A percentile compares a stretch with the other conserved stretches of the same genome.
phyloP scores from a whole-genome alignment of 64 coral and sea anemone genomes.

The Orbicella faveolata region DNA sequence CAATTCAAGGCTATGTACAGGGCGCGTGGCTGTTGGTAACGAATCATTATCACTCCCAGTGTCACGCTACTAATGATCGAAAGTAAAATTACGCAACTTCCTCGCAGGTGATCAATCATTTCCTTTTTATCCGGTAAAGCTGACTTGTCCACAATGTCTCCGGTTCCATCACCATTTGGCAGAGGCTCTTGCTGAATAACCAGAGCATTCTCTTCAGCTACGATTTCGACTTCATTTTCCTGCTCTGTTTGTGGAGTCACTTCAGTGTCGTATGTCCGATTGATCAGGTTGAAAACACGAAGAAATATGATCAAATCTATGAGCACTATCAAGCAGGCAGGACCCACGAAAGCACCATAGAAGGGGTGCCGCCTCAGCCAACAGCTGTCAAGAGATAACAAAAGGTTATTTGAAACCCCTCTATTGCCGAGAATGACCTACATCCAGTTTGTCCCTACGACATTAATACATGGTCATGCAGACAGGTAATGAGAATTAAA shows the following conservation, averaged over 20 bases:
- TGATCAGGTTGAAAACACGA: conserved; percentile 60
- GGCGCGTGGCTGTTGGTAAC: conserved; percentile 30
- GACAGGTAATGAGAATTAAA: no score
- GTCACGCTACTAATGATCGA: conserved; percentile 56
- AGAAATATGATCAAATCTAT: conserved; percentile 83
- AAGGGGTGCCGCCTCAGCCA: conserved; percentile 84
- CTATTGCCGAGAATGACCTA: no score
- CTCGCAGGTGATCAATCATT: conserved; percentile 56
- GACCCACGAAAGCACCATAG: conserved; percentile 90
- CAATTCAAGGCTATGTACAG: conserved; percentile 61
- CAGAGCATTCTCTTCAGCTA: conserved; percentile 46
- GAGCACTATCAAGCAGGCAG: conserved; percentile 81
- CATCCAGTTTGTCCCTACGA: no score
- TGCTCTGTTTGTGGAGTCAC: not conserved
- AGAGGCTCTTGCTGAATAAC: conserved; percentile 7
- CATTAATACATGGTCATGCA: no score
- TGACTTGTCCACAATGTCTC: not conserved
- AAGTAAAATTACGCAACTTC: conserved; percentile 67
- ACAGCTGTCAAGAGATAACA: conserved; percentile 60
- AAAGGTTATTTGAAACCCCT: no score
- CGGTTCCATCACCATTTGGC: not conserved
- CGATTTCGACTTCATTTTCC: not conserved
- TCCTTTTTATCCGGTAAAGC: conserved; percentile 59
- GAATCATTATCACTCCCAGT: conserved; percentile 58
- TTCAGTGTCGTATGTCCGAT: conserved; percentile 30